Percentiles rank a stretch among this genome's conserved stretches.
These are phyloP conservation scores for Centropristis striata DNA, from an alignment of 2,113 vertebrate genomes.

Conservation along the genomic window DNA sequence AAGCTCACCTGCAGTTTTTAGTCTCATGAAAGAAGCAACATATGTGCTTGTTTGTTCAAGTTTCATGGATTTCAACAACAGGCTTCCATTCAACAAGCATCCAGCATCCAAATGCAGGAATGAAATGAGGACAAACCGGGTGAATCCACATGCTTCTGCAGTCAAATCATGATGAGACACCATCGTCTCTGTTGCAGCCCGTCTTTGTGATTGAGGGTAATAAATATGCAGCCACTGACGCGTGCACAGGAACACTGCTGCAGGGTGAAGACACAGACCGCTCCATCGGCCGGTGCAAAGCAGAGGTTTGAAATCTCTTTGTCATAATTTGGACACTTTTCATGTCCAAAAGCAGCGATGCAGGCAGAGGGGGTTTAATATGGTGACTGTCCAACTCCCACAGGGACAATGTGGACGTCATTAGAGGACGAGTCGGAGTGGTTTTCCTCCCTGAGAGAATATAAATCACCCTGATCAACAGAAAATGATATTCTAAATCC, in stretches of 20 bases:
- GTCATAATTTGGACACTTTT: background rate
- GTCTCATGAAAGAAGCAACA: too few relatives aligned
- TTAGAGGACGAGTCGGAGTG: constrained; percentile 61
- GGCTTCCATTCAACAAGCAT: background rate
- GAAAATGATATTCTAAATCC: constrained; percentile 60
- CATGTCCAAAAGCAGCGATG: background rate
- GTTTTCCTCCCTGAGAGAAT: constrained; percentile 36
- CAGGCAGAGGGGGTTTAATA: constrained; percentile 27
- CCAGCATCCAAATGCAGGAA: background rate
- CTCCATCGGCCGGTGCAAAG: constrained; percentile 21
- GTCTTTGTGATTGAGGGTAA: constrained; percentile 31
- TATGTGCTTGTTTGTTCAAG: too few relatives aligned
- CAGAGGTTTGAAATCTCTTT: constrained; percentile 15
- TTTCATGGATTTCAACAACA: background rate
- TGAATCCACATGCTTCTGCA: background rate
- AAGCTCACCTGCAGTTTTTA: background rate
- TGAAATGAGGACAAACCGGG: background rate
- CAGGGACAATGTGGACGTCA: constrained; percentile 57
- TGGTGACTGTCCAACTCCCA: constrained; percentile 33
- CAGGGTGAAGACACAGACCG: constrained; percentile 7
- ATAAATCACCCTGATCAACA: constrained; percentile 60
- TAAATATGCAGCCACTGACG: constrained; percentile 36
- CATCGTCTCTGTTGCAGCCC: constrained; percentile 9
- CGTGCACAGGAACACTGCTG: constrained; percentile 27
- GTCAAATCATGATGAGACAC: constrained; percentile 14